Evolutionary conservation across 2,888 invertebrate species (phyloP), one percentile per base, ranked within the genome.

Genomic region (Argyresthia goedartella): DNA sequence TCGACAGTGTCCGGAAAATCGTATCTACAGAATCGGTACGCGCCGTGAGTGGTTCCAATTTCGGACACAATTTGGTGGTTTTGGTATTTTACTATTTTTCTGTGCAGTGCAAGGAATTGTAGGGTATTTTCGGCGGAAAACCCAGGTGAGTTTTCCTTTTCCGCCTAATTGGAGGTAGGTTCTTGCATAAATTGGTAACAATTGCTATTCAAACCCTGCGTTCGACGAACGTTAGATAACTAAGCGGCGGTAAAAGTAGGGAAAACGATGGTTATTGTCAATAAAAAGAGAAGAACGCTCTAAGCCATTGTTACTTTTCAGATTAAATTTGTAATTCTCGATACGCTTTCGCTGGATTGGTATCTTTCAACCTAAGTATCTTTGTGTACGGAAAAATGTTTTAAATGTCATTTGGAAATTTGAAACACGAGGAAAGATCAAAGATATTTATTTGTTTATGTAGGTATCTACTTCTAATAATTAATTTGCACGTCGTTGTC

Each of bases 281-380:
- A 49, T 49, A 49, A 49, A 49, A 49, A 49, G 15, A 34, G 15
- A 14, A 49, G 11, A 39, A 4, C 15, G 16, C 35, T n/a, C 8
- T 13, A 39, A 35, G 49, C 49, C 39, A 39, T 39, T 49, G 44
- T 36, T 13, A 51, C 44, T 41, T 44, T 51, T 45, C 51, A 51
- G 16, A 44, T 45, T 51, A 44, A 35, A 36, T 44, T 45, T 34
- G 34, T 51, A 9, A 33, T 11, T 16, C 15, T 49, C 51, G 41
- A n/a, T 16, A 39, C 51, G 51, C 49, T 55, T 53, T 49, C 39
- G 49, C 49, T 14, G 50, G 42, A 49, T 50, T 45, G 51, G 35
- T 52, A 47, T 49, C 16, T 25, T 51, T 41, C 6, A 25, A n/a
- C n/a, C 25, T 25, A 4, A 25, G 25, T 6, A 25, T 25, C 6